Conservation (phyloP, 2,888 invertebrate species). For the Steinernema scapterisci region DNA sequence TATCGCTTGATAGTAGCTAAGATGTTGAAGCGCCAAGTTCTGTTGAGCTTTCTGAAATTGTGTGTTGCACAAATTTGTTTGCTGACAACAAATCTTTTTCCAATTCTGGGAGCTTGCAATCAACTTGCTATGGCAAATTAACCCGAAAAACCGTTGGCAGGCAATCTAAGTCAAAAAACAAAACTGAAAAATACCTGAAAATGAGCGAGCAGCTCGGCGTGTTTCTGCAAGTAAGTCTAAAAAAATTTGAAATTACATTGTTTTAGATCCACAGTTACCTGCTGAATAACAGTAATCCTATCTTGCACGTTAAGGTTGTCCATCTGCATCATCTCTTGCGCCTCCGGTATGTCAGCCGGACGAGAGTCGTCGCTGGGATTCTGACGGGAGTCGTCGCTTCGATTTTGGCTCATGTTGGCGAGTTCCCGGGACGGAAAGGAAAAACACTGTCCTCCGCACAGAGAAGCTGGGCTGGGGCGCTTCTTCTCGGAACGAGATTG, state of each 20-base stretch:
- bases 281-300: not conserved
- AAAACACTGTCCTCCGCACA: not conserved
- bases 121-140: no score
- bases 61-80: no score
- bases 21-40: constrained; percentile 50
- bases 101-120: no score
- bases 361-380: not conserved
- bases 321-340: constrained; percentile 8
- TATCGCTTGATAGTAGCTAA: constrained; percentile 33
- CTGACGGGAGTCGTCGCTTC: no score
- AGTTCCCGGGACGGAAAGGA: no score
- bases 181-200: constrained; percentile 14
- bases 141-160: no score
- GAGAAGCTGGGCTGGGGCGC: not conserved
- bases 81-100: no score
- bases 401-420: not conserved
- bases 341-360: not conserved
- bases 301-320: constrained; percentile 5
- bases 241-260: constrained; percentile 33
- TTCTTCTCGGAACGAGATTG: not conserved
- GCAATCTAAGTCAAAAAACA: no score
- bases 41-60: constrained; percentile 50
- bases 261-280: no score
- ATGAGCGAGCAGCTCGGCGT: constrained; percentile 58
- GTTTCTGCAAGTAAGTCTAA: constrained; percentile 54